phyloP scores from a whole-genome alignment of 2,797 vertebrate species.

The Macropodus opercularis region DNA sequence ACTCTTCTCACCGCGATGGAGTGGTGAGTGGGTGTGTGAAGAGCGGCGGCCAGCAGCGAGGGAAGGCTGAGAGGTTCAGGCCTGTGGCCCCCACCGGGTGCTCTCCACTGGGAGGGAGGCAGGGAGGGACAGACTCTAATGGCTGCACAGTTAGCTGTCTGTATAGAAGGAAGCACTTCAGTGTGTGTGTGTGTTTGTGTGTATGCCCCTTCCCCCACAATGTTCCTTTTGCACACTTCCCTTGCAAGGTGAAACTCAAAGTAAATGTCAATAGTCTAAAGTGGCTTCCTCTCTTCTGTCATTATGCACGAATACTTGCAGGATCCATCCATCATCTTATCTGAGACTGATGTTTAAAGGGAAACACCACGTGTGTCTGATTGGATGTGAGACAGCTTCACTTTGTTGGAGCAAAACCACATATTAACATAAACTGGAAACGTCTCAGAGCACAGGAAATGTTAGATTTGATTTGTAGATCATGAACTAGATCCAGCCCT shows the following conservation, averaged over 20 bases:
- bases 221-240: conserved; percentile 53
- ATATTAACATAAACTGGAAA: neutral
- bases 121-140: conserved; percentile 15
- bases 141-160: conserved; percentile 27
- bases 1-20: conserved; percentile 24
- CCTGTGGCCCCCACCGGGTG: conserved; percentile 45
- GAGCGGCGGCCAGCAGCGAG: conserved; percentile 20
- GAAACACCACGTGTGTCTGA: neutral
- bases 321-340: conserved; percentile 5
- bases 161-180: conserved; percentile 41
- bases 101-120: conserved; percentile 18
- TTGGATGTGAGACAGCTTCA: neutral
- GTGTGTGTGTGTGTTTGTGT: conserved; percentile 14
- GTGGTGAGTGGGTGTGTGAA: conserved; percentile 61
- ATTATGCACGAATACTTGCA: neutral
- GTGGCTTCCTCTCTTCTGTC: conserved; percentile 32
- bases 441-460: neutral
- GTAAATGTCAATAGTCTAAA: conserved; percentile 62
- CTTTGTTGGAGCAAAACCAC: conserved; percentile 10
- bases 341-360: neutral
- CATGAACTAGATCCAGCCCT: neutral
- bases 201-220: conserved; percentile 16
- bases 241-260: conserved; percentile 50
- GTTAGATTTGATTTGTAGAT: conserved; percentile 2
- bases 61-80: conserved; percentile 51